Evolutionary conservation across 2,113 vertebrate genomes (phyloP), one percentile per base, ranked within the genome.

Genomic region (Uria lomvia): DNA sequence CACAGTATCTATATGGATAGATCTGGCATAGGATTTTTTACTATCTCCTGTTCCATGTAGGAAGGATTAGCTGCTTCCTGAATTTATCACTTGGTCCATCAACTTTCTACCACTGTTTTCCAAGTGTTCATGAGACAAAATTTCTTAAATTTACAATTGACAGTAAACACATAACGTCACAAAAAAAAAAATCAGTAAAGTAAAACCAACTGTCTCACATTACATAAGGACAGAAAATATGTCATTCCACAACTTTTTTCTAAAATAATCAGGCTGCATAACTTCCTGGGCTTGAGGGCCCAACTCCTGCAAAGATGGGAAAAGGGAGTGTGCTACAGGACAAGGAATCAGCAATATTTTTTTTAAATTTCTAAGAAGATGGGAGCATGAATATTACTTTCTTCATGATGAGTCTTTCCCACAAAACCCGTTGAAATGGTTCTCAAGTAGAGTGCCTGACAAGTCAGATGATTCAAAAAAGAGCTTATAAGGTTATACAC

Each of bases 141-240:
- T 52, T 52, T 70, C 26, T 71, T 42, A 38, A 60, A 75, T 18
- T 47, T 52, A 12, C 59, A 27, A 7, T 50, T 74, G 19, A 55
- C 4, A 82, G 16, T 49, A 70, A 68, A 86, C 9, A 77, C 0
- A 2, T 3, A 68, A 68, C 2, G 2, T 24, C 7, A 71, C 0
- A 0, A 82, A 85, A 74, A 0, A 0, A 82, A 85, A 71, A 60
- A 52, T 19, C 5, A 36, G 13, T n/a, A 16, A 58, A 50, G 36
- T 42, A 60, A 71, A 92, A 65, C 16, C 1, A 50, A 59, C 1
- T 42, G 19, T 20, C 10, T n/a, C 14, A 60, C 24, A 55, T 32
- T 32, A 73, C 47, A 24, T 5, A 4, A 76, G 16, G 15, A 76
- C 3, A 73, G 8, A 59, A 88, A 55, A 27, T 32, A 68, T 3